A percentile compares a stretch with the other conserved stretches of the same genome.
These are phyloP conservation scores for Ypsolopha sequella DNA, from an alignment of 2,888 invertebrate genomes.

Conservation along the genomic window DNA sequence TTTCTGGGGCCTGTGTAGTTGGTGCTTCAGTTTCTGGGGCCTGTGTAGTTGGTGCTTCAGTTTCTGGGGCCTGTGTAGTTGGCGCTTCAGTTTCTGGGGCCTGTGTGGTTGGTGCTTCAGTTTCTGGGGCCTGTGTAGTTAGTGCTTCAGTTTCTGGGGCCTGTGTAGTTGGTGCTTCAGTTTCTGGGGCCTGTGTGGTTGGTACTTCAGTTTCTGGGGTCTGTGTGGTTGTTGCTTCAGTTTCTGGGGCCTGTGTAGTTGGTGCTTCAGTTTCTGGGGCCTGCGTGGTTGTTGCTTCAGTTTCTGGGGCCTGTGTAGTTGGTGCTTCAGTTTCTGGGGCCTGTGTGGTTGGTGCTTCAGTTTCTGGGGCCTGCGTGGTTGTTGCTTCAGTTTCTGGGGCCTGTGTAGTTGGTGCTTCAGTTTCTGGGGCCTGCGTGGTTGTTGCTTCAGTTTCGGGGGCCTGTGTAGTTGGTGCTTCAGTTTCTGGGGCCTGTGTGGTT, in stretches of 20 bases:
- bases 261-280: slow-evolving; percentile 1
- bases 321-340: slow-evolving; percentile 12
- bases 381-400: background rate
- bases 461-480: background rate
- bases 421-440: background rate
- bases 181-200: slow-evolving; percentile 5
- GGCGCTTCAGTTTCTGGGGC: background rate
- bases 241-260: background rate
- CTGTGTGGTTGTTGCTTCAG: background rate
- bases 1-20: background rate
- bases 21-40: background rate
- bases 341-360: background rate
- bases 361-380: background rate
- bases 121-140: background rate
- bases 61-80: background rate
- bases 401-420: background rate
- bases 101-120: background rate
- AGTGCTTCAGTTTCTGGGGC: background rate
- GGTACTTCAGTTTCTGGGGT: slow-evolving; percentile 4
- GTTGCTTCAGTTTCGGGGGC: background rate
- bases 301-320: background rate
- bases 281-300: background rate
- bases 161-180: background rate
- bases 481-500: background rate
- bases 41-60: background rate